These are phyloP conservation scores for Pyrochroa serraticornis DNA, from an alignment of 2,888 invertebrate species.

Conservation along the genomic window DNA sequence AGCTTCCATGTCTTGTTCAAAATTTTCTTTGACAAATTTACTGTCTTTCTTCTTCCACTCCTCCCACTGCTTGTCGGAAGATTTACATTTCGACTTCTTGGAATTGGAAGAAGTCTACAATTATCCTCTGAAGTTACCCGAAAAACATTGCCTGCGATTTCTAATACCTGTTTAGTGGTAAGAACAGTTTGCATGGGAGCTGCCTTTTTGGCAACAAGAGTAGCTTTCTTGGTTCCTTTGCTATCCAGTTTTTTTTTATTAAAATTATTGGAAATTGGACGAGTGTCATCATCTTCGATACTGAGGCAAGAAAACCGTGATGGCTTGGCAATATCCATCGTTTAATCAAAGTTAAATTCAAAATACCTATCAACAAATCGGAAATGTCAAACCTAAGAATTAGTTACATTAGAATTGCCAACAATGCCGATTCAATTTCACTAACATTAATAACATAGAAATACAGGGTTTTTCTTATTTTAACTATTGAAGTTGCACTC, in stretches of 20 bases:
- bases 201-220: conserved; percentile 43
- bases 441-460: too few relatives aligned
- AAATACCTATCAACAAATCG: too few relatives aligned
- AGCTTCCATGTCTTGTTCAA: conserved; percentile 65
- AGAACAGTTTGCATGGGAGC: conserved; percentile 6
- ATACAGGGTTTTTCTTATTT: too few relatives aligned
- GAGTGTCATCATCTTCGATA: conserved; percentile 74
- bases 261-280: conserved; percentile 55
- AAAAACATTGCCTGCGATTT: conserved; percentile 2
- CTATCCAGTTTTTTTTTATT: conserved; percentile 49
- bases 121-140: background rate
- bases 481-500: too few relatives aligned
- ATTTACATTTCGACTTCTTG: conserved; percentile 59
- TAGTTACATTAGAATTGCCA: too few relatives aligned
- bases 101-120: conserved; percentile 19
- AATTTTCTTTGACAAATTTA: conserved; percentile 68
- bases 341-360: too few relatives aligned
- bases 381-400: too few relatives aligned
- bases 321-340: conserved; percentile 65
- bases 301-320: conserved; percentile 77
- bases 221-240: conserved; percentile 42
- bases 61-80: conserved; percentile 71
- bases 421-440: too few relatives aligned
- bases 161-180: conserved; percentile 14
- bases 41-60: conserved; percentile 76